These are phyloP conservation scores for Drosophila antonietae DNA, from an alignment of 2,888 invertebrate genomes.

Conservation along the genomic window DNA sequence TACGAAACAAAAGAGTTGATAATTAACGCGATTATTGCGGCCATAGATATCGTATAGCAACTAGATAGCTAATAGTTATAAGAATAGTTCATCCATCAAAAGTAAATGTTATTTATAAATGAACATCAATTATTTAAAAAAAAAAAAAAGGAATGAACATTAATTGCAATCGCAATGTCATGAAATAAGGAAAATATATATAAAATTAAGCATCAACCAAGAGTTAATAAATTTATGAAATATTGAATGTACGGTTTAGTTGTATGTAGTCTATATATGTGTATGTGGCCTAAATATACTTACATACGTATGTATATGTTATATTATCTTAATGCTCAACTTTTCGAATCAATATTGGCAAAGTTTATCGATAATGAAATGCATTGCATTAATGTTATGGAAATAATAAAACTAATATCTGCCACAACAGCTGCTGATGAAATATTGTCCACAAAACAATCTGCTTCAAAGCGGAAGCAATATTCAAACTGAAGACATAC, in stretches of 20 bases:
- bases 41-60: background rate
- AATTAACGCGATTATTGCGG: constrained; percentile 42
- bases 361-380: constrained; percentile 78
- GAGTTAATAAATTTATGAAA: background rate
- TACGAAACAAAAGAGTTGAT: constrained; percentile 10
- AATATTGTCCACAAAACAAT: constrained; percentile 74
- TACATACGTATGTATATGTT: background rate
- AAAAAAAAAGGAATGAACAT: constrained; percentile 35
- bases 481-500: constrained; percentile 42
- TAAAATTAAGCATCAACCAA: background rate
- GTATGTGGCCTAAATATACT: no score
- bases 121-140: constrained; percentile 35
- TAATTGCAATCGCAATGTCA: constrained; percentile 21
- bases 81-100: constrained; percentile 32
- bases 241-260: background rate
- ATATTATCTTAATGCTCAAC: constrained; percentile 28
- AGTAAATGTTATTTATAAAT: constrained; percentile 24
- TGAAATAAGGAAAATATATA: background rate
- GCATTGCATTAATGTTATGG: constrained; percentile 75
- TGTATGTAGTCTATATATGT: background rate
- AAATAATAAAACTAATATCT: constrained; percentile 77
- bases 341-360: constrained; percentile 45
- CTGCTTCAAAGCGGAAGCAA: constrained; percentile 40
- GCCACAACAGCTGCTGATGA: constrained; percentile 70
- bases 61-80: constrained; percentile 7